Percentiles rank a stretch among this genome's conserved stretches.
Evolutionary conservation across 2,113 vertebrate species (phyloP).

Genomic region (Hyperoodon ampullatus): DNA sequence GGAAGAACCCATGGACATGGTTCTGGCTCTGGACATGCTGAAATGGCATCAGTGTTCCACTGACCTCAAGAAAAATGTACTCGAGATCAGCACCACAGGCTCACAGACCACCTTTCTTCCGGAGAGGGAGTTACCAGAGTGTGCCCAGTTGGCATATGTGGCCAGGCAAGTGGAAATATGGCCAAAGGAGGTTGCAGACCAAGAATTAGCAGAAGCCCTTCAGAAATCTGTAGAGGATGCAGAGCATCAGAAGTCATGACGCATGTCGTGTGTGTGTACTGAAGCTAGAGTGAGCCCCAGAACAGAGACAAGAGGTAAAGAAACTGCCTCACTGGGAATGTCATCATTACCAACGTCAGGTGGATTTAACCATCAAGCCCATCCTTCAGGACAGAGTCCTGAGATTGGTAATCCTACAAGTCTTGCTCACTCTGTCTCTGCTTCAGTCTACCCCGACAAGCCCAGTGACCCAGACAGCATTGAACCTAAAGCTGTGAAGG

Average conservation of each 20-base stretch:
- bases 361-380: conserved; percentile 87
- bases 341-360: conserved; percentile 89
- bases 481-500: conserved; percentile 61
- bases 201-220: conserved; percentile 95
- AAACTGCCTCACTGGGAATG: conserved; percentile 97
- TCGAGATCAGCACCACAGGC: conserved; percentile 96
- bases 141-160: conserved; percentile 94
- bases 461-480: conserved; percentile 71
- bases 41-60: conserved; percentile 97
- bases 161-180: conserved; percentile 89
- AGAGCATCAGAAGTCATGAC: conserved; percentile 98
- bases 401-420: conserved; percentile 82
- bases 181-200: conserved; percentile 95
- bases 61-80: conserved; percentile 96
- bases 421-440: conserved; percentile 87
- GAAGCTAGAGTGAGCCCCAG: conserved; percentile 96
- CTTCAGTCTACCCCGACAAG: conserved; percentile 78
- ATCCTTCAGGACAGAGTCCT: conserved; percentile 84
- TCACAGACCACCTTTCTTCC: conserved; percentile 95
- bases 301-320: conserved; percentile 95
- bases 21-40: conserved; percentile 97
- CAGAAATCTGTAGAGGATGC: conserved; percentile 95
- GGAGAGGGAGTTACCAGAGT: conserved; percentile 95
- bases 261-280: conserved; percentile 94
- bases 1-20: conserved; percentile 99